A percentile compares a stretch with the other conserved stretches of the same genome.
phyloP scores from a whole-genome alignment of 2,888 invertebrate species.

The Cybosia mesomella region DNA sequence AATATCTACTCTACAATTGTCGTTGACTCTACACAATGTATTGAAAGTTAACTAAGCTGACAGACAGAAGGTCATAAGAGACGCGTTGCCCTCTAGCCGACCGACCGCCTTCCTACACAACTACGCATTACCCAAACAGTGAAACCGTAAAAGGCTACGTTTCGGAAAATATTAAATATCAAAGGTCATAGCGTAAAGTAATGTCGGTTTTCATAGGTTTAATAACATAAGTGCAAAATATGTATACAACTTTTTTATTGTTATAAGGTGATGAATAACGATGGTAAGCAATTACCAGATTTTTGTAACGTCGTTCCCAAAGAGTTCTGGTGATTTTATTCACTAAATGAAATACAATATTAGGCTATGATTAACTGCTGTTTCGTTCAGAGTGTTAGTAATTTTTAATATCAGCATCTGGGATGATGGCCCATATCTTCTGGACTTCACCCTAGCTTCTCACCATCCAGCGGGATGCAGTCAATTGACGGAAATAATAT shows the following conservation, averaged over 20 bases:
- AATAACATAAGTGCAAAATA: not conserved
- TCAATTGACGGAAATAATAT: too few species aligned
- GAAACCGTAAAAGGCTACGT: conserved; percentile 13
- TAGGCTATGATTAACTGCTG: too few species aligned
- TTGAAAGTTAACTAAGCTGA: conserved; percentile 26
- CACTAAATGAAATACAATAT: too few species aligned
- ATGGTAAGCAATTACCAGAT: not conserved
- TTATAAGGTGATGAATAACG: not conserved
- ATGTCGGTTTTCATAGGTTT: not conserved
- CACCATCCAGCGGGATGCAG: too few species aligned
- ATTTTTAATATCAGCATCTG: too few species aligned
- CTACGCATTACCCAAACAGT: conserved; percentile 39
- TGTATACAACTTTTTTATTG: not conserved
- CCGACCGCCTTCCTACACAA: conserved; percentile 45
- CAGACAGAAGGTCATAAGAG: conserved; percentile 43
- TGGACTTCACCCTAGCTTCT: too few species aligned
- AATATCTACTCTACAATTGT: not conserved
- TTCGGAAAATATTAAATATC: conserved; percentile 18
- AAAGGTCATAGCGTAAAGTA: not conserved
- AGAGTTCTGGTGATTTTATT: too few species aligned
- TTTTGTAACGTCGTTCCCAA: not conserved
- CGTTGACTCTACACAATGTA: too few species aligned
- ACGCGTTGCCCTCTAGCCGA: conserved; percentile 48
- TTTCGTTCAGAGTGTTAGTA: too few species aligned
- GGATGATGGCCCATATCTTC: too few species aligned